phyloP scores from a whole-genome alignment of 2,888 invertebrate species.

The Strigamia maritima region DNA sequence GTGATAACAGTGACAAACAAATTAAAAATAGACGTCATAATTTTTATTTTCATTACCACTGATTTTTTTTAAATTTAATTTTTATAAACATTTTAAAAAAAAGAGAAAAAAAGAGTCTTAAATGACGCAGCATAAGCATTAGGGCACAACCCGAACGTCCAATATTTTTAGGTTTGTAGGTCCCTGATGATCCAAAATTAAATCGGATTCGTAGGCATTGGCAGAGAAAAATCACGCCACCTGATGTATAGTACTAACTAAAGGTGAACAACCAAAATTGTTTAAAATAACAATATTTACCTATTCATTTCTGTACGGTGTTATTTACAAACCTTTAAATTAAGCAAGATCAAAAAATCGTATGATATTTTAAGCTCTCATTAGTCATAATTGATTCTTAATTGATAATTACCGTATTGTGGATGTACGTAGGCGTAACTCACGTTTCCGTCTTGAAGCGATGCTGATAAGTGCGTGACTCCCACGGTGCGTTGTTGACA shows the following conservation, averaged over 20 bases:
- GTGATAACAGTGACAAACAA: background rate
- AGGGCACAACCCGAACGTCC: background rate
- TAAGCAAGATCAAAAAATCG: too few relatives aligned
- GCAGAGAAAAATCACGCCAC: conserved; percentile 1
- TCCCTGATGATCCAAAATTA: conserved; percentile 21
- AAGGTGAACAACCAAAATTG: background rate
- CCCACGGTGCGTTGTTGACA: background rate
- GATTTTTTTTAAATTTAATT: background rate
- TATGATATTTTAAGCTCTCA: background rate
- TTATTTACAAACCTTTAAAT: too few relatives aligned
- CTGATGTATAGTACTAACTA: conserved; percentile 12
- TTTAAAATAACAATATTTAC: background rate
- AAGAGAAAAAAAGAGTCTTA: background rate
- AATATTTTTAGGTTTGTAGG: conserved; percentile 22
- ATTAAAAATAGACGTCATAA: background rate
- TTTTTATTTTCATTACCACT: background rate
- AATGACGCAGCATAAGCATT: background rate
- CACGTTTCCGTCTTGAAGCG: background rate
- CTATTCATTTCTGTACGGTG: too few relatives aligned
- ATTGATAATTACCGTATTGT: background rate
- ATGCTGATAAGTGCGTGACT: background rate
- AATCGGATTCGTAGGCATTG: conserved; percentile 9
- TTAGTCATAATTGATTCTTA: background rate
- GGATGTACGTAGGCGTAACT: background rate
- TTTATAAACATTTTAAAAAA: background rate